phyloP scores from a whole-genome alignment of 30 jellyfish, hydroid and myxozoan genomes.

The Pseudorhiza aurosa region DNA sequence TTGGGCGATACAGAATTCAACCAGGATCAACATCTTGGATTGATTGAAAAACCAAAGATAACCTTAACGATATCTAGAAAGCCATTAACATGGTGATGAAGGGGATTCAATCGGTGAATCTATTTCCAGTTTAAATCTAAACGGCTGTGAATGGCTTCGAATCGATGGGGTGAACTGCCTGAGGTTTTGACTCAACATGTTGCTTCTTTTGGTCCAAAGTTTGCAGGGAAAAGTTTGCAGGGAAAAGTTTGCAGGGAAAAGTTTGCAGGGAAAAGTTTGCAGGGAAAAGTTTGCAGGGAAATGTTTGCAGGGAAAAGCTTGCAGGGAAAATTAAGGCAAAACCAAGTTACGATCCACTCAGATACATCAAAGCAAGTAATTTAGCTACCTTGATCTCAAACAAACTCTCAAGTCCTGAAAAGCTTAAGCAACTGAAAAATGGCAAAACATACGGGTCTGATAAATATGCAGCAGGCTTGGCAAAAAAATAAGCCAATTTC shows the following conservation, averaged over 20 bases:
- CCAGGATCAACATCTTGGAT: no score
- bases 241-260: no score
- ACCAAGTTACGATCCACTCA: slow-evolving; percentile 6
- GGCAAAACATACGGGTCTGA: slow-evolving; percentile 2
- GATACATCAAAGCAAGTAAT: neutral
- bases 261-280: no score
- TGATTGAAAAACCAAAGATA: no score
- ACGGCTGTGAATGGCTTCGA: neutral
- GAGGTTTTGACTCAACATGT: neutral
- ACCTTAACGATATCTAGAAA: no score
- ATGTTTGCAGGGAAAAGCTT: no score
- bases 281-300: no score
- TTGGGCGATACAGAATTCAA: no score
- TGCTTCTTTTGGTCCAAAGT: no score
- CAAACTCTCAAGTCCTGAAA: neutral
- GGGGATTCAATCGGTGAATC: neutral
- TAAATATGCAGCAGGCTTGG: neutral
- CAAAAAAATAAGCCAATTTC: neutral
- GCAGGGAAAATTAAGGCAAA: neutral
- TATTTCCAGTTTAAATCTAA: neutral
- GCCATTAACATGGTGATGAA: slow-evolving; percentile 3
- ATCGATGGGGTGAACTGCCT: neutral
- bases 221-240: no score
- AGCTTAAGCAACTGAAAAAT: neutral
- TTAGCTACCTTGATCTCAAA: neutral